phyloP scores from a whole-genome alignment of 2,888 invertebrate genomes.

The Mechanitis mazaeus region DNA sequence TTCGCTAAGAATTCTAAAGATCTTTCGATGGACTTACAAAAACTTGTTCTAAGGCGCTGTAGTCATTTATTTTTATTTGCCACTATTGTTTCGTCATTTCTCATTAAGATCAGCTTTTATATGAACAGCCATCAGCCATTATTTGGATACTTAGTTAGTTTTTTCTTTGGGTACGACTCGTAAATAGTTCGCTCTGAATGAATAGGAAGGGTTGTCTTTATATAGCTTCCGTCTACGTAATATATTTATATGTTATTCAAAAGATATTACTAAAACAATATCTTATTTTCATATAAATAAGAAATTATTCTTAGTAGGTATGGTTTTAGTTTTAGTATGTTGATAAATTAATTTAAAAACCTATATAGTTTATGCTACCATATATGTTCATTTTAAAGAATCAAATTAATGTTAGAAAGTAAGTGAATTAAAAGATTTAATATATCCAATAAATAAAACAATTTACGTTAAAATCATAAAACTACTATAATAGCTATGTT shows the following conservation, averaged over 20 bases:
- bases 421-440: background rate
- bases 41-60: conserved; percentile 62
- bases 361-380: too few relatives aligned
- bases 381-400: too few relatives aligned
- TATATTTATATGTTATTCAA: background rate
- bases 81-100: conserved; percentile 70
- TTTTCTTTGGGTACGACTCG: conserved; percentile 8
- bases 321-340: too few relatives aligned
- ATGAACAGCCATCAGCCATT: conserved; percentile 20
- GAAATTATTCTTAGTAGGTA: too few relatives aligned
- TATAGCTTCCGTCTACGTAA: background rate
- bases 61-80: conserved; percentile 69
- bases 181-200: background rate
- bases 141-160: conserved; percentile 22
- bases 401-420: too few relatives aligned
- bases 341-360: too few relatives aligned
- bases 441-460: conserved; percentile 1
- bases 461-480: conserved; percentile 1
- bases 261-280: background rate
- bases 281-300: too few relatives aligned
- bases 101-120: conserved; percentile 46
- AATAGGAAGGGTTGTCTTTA: conserved; percentile 2
- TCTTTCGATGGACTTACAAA: conserved; percentile 72
- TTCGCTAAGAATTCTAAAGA: conserved; percentile 66
- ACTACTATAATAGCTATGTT: conserved; percentile 18